Base-by-base conservation (phyloP, 2,888 invertebrate species). In the Bombyx huttoni region DNA sequence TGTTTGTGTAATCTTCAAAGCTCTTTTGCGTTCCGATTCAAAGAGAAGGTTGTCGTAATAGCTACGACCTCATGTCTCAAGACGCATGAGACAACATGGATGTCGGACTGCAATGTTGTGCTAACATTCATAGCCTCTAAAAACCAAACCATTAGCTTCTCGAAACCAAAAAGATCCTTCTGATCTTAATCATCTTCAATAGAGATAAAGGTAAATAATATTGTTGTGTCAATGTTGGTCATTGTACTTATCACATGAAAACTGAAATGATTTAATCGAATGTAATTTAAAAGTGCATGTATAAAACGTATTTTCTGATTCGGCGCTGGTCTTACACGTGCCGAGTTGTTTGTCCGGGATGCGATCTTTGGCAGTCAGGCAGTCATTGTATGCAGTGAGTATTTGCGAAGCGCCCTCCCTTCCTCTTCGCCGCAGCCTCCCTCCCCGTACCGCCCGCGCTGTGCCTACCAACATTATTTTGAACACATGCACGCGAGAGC, bases 281-380 rank as follows among this genome's bases (percentile, higher is more conserved):
- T 7, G 40, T 40, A 40, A 54, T 47, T 46, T 53, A 57, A 65
- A 63, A 51, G 59, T 56, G 58, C 67, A 12, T 73, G 65, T 64
- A 66, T 62, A 58, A 56, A 49, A 59, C 49, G 52, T 48, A 45
- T 35, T 47, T 53, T 62, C 53, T 34, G 79, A 68, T 87, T 73
- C 84, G 80, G 65, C 73, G 62, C 87, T 80, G 85, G 63, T 58
- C 70, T 85, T 88, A 87, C 87, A 88, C 87, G 87, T 86, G 87
- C 81, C 87, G 79, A 73, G 61, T 64, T 70, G 73, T 75, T 77
- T 74, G 79, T 71, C 75, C 77, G 81, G 81, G 84, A 85, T 86
- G 86, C 85, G 86, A 81, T 82, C 78, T 80, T 81, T 78, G 80
- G 78, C 83, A 79, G 80, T 75, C 83, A 82, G 80, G 78, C 83